Conservation (phyloP, 2,888 invertebrate genomes). For the Zygothrica quintamaculata region DNA sequence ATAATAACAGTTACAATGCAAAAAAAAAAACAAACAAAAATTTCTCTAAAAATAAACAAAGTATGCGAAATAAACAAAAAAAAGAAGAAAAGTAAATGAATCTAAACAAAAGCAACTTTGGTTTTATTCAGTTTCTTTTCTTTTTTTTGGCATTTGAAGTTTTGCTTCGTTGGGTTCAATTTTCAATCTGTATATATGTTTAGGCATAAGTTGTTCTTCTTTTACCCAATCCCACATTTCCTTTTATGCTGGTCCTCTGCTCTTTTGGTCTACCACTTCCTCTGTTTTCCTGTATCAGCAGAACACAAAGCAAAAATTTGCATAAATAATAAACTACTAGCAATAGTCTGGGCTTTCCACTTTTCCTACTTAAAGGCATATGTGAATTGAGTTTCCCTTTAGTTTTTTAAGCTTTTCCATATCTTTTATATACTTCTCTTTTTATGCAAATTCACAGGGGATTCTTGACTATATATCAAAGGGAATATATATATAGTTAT, state of each 20-base stretch:
- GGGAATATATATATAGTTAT: too few relatives aligned
- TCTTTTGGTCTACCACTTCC: neutral
- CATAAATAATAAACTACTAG: conserved; percentile 47
- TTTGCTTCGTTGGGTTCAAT: conserved; percentile 42
- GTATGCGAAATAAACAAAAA: conserved; percentile 47
- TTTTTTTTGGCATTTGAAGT: conserved; percentile 42
- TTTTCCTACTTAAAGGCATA: too few relatives aligned
- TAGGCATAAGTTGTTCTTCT: neutral
- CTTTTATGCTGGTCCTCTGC: neutral
- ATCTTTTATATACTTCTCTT: too few relatives aligned
- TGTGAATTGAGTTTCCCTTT: too few relatives aligned
- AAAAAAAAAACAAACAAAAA: conserved; percentile 13
- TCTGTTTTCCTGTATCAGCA: conserved; percentile 49
- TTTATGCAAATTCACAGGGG: too few relatives aligned
- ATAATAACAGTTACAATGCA: conserved; percentile 31
- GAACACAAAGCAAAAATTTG: conserved; percentile 54
- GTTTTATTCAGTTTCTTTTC: conserved; percentile 46
- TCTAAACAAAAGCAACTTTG: conserved; percentile 47
- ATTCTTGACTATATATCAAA: too few relatives aligned
- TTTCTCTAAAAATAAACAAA: conserved; percentile 63
- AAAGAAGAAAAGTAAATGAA: conserved; percentile 31
- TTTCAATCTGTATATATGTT: conserved; percentile 24
- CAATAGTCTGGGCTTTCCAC: neutral
- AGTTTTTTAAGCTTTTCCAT: too few relatives aligned
- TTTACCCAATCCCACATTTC: neutral